Evolutionary conservation across 1,140 invertebrate genomes (phyloP).

Genomic region (Hyphantria cunea): DNA sequence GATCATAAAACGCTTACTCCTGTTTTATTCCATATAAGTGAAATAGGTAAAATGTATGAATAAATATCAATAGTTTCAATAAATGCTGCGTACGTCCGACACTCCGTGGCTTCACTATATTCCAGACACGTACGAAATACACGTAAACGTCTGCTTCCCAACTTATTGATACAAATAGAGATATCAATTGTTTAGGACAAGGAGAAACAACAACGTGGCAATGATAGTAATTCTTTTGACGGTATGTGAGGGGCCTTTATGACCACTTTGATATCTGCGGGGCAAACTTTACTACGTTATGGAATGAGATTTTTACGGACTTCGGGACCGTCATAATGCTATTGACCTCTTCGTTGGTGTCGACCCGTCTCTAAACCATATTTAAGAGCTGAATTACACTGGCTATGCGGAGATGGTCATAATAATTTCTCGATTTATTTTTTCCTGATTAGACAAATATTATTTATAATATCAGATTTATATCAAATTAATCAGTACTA

Average conservation of each 20-base stretch:
- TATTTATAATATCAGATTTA: too few relatives aligned
- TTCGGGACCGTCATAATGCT: constrained; percentile 38
- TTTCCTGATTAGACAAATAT: constrained; percentile 1
- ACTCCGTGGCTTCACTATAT: constrained; percentile 46
- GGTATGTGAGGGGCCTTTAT: constrained; percentile 47
- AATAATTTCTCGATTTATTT: constrained; percentile 12
- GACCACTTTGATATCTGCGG: constrained; percentile 45
- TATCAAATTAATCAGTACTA: neutral
- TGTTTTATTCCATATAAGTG: constrained; percentile 3
- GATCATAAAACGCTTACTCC: too few relatives aligned
- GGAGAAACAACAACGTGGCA: constrained; percentile 61
- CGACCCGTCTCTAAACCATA: constrained; percentile 15
- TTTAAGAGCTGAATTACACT: constrained; percentile 27
- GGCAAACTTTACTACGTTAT: constrained; percentile 44
- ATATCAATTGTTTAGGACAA: constrained; percentile 80
- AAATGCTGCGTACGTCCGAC: constrained; percentile 42
- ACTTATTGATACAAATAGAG: constrained; percentile 81
- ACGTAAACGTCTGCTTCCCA: constrained; percentile 71
- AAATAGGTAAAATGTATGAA: neutral
- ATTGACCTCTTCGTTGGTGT: constrained; percentile 38
- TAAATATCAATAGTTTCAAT: constrained; percentile 56
- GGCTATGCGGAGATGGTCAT: constrained; percentile 14
- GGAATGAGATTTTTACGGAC: constrained; percentile 45
- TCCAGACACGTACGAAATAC: constrained; percentile 71
- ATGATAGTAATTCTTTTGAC: constrained; percentile 58